A percentile compares a stretch with the other conserved stretches of the same genome.
phyloP scores from a whole-genome alignment of 64 coral and sea anemone genomes.

The Trachythela sp. region DNA sequence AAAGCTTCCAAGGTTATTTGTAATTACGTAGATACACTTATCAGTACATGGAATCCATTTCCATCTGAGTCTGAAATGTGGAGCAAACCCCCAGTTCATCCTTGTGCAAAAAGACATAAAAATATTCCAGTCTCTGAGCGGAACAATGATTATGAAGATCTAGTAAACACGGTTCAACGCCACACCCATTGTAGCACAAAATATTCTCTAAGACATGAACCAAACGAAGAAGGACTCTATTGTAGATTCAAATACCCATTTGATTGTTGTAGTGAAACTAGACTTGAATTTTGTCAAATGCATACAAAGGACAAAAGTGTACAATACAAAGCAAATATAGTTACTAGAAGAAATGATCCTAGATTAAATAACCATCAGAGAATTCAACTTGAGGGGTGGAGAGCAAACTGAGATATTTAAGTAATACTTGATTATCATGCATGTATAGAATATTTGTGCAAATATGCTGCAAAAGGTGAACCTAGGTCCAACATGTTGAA shows the following conservation, averaged over 20 bases:
- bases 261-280: constrained; percentile 10
- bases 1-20: not conserved
- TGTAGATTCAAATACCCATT: constrained; percentile 18
- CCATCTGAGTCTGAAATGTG: not conserved
- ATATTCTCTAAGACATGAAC: not conserved
- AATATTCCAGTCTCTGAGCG: not conserved
- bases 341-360: not conserved
- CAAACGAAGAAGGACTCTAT: not conserved
- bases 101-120: no score
- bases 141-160: not conserved
- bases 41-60: constrained; percentile 3
- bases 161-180: not conserved
- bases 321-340: constrained; percentile 2
- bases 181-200: not conserved
- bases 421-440: constrained; percentile 10
- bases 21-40: not conserved
- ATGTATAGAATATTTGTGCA: not conserved
- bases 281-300: not conserved
- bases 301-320: not conserved
- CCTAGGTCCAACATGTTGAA: not conserved
- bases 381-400: constrained; percentile 3
- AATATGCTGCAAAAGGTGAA: constrained; percentile 10
- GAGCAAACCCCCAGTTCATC: not conserved
- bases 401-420: not conserved
- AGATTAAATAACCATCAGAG: no score